phyloP scores from a whole-genome alignment of 2,113 vertebrate genomes.

The Panthera leo region DNA sequence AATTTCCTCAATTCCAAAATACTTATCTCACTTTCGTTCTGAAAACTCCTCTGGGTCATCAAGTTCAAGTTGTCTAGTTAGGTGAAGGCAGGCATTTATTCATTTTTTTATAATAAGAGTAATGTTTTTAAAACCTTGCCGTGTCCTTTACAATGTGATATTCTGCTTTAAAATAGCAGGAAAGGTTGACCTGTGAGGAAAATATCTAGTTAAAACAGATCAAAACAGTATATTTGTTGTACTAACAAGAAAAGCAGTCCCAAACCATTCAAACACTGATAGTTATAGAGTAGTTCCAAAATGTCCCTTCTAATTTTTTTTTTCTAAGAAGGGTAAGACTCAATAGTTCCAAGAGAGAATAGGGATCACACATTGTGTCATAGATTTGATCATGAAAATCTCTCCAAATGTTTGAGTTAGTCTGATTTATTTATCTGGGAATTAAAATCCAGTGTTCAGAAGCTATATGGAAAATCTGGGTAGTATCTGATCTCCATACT shows the following conservation, averaged over 20 bases:
- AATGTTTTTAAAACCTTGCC: background rate
- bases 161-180: background rate
- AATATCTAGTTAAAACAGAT: conserved; percentile 2
- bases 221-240: conserved; percentile 28
- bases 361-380: background rate
- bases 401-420: background rate
- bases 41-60: background rate
- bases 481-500: background rate
- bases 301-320: background rate
- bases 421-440: conserved; percentile 5
- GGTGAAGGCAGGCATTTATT: background rate
- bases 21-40: conserved; percentile 5
- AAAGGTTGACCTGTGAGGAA: conserved; percentile 17
- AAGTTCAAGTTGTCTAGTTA: background rate
- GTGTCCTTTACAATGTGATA: background rate
- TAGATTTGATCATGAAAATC: background rate
- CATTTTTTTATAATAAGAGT: background rate
- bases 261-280: background rate
- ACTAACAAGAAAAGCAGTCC: background rate
- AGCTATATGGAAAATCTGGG: background rate
- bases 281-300: background rate
- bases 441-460: background rate
- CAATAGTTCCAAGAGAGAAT: background rate
- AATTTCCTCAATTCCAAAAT: background rate
- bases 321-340: background rate